phyloP scores from a whole-genome alignment of 2,113 vertebrate species.

The Pycnonotus jocosus region DNA sequence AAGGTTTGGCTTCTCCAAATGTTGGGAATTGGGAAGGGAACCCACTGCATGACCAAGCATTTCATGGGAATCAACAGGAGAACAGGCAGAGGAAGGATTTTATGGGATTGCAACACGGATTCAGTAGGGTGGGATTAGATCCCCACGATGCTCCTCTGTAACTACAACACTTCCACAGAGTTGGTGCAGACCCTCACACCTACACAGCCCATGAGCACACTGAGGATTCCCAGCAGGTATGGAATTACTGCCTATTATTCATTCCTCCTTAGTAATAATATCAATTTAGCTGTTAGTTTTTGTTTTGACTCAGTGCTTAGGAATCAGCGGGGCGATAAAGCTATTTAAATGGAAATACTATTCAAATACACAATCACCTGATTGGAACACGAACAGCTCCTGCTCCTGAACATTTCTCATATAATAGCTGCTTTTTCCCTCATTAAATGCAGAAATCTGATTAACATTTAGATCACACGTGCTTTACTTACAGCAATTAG shows the following conservation, averaged over 20 bases:
- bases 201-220: neutral
- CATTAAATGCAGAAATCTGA: slow-evolving; percentile 66
- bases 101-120: neutral
- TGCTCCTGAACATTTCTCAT: slow-evolving; percentile 41
- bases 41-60: neutral
- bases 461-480: slow-evolving; percentile 62
- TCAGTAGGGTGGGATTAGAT: neutral
- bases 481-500: slow-evolving; percentile 64
- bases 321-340: slow-evolving; percentile 49
- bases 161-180: neutral
- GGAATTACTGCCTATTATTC: slow-evolving; percentile 51
- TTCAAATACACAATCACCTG: slow-evolving; percentile 46
- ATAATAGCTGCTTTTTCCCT: slow-evolving; percentile 63
- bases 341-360: slow-evolving; percentile 49
- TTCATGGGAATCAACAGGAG: neutral
- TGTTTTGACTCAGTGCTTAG: slow-evolving; percentile 55
- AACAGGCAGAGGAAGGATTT: neutral
- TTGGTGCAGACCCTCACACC: slow-evolving; percentile 13
- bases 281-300: slow-evolving; percentile 54
- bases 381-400: slow-evolving; percentile 9
- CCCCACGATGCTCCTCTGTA: neutral
- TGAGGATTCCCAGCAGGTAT: slow-evolving; percentile 34
- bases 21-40: neutral
- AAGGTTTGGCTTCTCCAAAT: neutral
- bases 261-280: slow-evolving; percentile 48